Conservation (phyloP, 2,888 invertebrate genomes). For the Tinea trinotella region DNA sequence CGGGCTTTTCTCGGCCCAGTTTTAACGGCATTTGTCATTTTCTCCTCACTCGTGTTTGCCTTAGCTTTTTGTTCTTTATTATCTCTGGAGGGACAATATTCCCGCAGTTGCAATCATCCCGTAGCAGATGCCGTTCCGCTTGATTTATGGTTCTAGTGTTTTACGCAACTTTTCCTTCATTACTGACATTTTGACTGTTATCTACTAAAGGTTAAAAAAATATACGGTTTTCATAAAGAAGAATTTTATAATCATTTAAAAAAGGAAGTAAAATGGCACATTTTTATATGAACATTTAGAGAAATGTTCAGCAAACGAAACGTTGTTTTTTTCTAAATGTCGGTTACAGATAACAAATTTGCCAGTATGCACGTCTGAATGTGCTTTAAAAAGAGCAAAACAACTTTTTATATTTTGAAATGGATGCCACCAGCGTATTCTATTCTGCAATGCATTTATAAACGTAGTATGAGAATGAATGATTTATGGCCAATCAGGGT, state of each 20-base stretch:
- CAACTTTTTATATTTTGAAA: conserved; percentile 10
- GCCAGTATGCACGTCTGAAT: conserved; percentile 9
- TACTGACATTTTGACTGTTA: neutral
- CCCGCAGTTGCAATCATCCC: conserved; percentile 3
- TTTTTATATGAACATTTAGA: neutral
- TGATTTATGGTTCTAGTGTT: neutral
- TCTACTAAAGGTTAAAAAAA: neutral
- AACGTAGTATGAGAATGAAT: conserved; percentile 35
- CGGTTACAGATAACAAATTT: conserved; percentile 12
- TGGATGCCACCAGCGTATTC: conserved; percentile 1
- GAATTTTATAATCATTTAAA: neutral
- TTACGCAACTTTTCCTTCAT: neutral
- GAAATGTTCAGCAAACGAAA: neutral
- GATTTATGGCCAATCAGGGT: conserved; percentile 30
- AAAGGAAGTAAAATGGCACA: neutral
- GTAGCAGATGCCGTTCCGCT: neutral
- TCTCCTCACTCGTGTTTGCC: neutral
- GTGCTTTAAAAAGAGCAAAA: conserved; percentile 1
- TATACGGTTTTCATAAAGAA: neutral
- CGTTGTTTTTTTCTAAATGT: neutral
- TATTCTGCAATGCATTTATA: conserved; percentile 19
- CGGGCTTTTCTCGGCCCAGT: neutral
- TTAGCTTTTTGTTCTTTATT: conserved; percentile 3
- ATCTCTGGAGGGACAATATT: conserved; percentile 9
- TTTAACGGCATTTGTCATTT: conserved; percentile 8